Percentiles rank a stretch among this genome's conserved stretches.
These are phyloP conservation scores for Chamaetylas fuelleborni DNA, from an alignment of 2,113 vertebrate genomes.

Conservation along the genomic window DNA sequence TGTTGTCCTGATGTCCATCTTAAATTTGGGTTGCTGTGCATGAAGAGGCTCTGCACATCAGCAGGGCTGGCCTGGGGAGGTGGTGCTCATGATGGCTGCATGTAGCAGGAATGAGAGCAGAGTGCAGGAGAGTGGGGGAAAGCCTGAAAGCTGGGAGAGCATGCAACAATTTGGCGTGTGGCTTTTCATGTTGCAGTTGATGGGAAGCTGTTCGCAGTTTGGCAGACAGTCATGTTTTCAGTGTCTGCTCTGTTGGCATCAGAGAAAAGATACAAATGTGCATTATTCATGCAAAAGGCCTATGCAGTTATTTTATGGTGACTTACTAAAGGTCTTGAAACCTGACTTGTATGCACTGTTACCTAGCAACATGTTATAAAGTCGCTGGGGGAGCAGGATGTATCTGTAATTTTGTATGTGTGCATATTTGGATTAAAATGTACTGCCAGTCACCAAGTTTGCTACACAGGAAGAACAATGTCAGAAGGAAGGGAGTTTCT, in stretches of 20 bases:
- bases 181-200: slow-evolving; percentile 40
- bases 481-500: slow-evolving; percentile 47
- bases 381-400: slow-evolving; percentile 76
- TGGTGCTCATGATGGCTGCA: neutral
- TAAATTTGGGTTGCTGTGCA: neutral
- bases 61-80: neutral
- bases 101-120: neutral
- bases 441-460: slow-evolving; percentile 68
- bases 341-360: slow-evolving; percentile 85
- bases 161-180: neutral
- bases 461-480: slow-evolving; percentile 28
- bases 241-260: slow-evolving; percentile 69
- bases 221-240: slow-evolving; percentile 59
- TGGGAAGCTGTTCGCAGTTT: slow-evolving; percentile 58
- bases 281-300: slow-evolving; percentile 78
- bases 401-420: slow-evolving; percentile 77
- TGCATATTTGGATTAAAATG: slow-evolving; percentile 77
- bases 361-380: slow-evolving; percentile 86
- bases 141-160: neutral
- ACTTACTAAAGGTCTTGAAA: slow-evolving; percentile 81
- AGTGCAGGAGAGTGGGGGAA: neutral
- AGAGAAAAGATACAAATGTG: slow-evolving; percentile 72
- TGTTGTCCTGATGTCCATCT: neutral
- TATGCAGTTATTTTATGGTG: slow-evolving; percentile 79
- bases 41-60: neutral